These are phyloP conservation scores for Corydoras maculifer DNA, from an alignment of 2,113 vertebrate genomes.

Conservation along the genomic window DNA sequence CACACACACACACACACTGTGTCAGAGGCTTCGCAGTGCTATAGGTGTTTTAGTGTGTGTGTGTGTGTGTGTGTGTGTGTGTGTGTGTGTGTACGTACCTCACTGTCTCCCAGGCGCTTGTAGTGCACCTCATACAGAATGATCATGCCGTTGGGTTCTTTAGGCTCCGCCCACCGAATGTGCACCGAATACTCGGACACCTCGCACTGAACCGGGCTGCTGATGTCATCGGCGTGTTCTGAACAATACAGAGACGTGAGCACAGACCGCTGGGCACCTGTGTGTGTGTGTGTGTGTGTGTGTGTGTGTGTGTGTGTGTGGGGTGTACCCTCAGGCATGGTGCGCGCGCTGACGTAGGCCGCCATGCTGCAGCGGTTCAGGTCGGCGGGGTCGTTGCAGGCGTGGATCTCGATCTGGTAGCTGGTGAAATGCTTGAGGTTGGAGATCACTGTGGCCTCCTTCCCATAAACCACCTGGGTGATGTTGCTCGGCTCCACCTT, in stretches of 20 bases:
- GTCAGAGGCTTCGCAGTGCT: background rate
- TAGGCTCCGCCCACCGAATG: constrained; percentile 81
- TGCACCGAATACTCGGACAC: constrained; percentile 75
- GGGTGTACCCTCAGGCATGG: constrained; percentile 85
- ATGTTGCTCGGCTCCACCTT: constrained; percentile 66
- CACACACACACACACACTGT: background rate
- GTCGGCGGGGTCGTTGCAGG: constrained; percentile 79
- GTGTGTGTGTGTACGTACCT: constrained; percentile 61
- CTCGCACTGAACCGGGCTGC: constrained; percentile 66
- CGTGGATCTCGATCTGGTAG: constrained; percentile 92
- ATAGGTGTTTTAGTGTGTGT: background rate
- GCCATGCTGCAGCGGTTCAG: constrained; percentile 80
- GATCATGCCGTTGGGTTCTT: constrained; percentile 84
- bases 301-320: background rate
- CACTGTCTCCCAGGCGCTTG: constrained; percentile 76
- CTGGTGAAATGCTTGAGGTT: constrained; percentile 87
- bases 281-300: background rate
- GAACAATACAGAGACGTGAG: constrained; percentile 13
- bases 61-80: constrained; percentile 9
- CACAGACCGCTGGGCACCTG: background rate
- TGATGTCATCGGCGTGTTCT: constrained; percentile 89
- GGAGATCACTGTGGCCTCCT: constrained; percentile 85
- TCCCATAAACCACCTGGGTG: constrained; percentile 69
- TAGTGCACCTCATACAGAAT: constrained; percentile 92
- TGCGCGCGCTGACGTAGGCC: constrained; percentile 87